Conservation (phyloP, 1,140 invertebrate genomes). For the Batillaria attramentaria region DNA sequence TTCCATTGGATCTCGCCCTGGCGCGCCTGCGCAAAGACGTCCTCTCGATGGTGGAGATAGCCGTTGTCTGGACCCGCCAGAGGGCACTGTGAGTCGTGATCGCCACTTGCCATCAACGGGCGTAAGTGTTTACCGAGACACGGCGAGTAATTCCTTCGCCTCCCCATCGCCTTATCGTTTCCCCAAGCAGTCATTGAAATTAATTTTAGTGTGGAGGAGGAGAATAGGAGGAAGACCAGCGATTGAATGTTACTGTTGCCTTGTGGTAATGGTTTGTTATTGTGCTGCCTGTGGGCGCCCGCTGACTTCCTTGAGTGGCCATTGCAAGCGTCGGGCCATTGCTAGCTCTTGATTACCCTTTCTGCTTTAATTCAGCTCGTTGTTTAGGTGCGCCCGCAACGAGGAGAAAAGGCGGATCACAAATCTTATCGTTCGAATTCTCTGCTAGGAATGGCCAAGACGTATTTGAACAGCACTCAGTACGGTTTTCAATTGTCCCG, state of each 20-base stretch:
- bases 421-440: too few relatives aligned
- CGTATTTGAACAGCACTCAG: too few relatives aligned
- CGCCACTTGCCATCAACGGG: constrained; percentile 17
- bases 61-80: neutral
- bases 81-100: constrained; percentile 2
- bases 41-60: constrained; percentile 1
- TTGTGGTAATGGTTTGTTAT: constrained; percentile 28
- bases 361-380: too few relatives aligned
- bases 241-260: constrained; percentile 20
- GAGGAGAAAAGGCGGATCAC: too few relatives aligned
- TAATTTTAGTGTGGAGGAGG: constrained; percentile 27
- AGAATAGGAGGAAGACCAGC: neutral
- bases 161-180: constrained; percentile 25
- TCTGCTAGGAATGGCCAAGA: too few relatives aligned
- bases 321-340: too few relatives aligned
- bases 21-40: neutral
- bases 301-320: constrained; percentile 12
- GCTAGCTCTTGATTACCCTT: too few relatives aligned
- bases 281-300: constrained; percentile 7
- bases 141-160: constrained; percentile 15
- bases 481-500: too few relatives aligned
- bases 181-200: constrained; percentile 29
- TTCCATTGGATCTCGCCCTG: too few relatives aligned
- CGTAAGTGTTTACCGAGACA: constrained; percentile 28
- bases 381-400: too few relatives aligned